These are phyloP conservation scores for Caenorhabditis imperialis DNA, from an alignment of 2,888 invertebrate genomes.

Conservation along the genomic window DNA sequence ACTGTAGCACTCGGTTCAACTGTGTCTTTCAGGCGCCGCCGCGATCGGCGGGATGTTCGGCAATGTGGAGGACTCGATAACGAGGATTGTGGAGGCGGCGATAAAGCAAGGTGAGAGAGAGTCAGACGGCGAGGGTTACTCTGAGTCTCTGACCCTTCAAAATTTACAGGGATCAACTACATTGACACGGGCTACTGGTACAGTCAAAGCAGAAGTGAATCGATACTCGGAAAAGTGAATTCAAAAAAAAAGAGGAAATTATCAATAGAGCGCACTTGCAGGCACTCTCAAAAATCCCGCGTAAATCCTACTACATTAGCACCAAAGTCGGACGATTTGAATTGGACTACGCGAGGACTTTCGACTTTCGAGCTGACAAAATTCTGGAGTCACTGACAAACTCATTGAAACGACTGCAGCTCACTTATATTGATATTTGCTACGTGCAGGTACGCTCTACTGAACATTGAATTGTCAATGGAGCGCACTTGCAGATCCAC, in stretches of 20 bases:
- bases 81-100: slow-evolving; percentile 84
- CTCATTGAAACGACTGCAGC: slow-evolving; percentile 85
- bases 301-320: slow-evolving; percentile 89
- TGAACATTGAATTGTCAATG: not conserved
- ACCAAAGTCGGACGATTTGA: slow-evolving; percentile 91
- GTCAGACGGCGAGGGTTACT: not conserved
- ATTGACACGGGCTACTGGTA: slow-evolving; percentile 94
- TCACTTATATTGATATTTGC: slow-evolving; percentile 86
- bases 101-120: slow-evolving; percentile 83
- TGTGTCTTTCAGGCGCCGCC: slow-evolving; percentile 64
- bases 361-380: slow-evolving; percentile 88
- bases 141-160: not conserved
- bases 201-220: slow-evolving; percentile 90
- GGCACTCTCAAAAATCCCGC: slow-evolving; percentile 86
- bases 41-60: slow-evolving; percentile 74
- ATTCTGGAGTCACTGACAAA: slow-evolving; percentile 86
- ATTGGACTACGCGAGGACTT: slow-evolving; percentile 84
- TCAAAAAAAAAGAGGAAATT: too few species aligned
- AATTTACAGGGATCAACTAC: slow-evolving; percentile 84
- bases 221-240: slow-evolving; percentile 84
- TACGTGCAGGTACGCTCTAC: slow-evolving; percentile 85
- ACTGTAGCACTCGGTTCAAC: too few species aligned
- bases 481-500: slow-evolving; percentile 85
- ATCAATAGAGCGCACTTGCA: too few species aligned
- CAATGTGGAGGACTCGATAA: slow-evolving; percentile 82